phyloP scores from a whole-genome alignment of 2,797 vertebrate species.

The Schizopygopsis malacanthus region DNA sequence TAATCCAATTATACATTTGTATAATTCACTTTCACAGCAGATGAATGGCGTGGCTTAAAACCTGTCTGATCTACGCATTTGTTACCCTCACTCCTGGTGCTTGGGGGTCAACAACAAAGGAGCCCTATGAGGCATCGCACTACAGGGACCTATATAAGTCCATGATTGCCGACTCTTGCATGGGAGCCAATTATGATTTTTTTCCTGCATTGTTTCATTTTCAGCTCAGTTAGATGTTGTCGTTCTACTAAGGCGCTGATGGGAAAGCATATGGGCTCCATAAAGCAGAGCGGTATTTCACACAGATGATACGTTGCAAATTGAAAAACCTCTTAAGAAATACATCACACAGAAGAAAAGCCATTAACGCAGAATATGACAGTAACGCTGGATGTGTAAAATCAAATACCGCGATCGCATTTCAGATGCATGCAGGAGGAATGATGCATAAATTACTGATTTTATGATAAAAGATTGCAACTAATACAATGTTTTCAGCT shows the following conservation, averaged over 20 bases:
- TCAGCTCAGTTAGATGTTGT: constrained; percentile 73
- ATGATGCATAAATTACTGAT: constrained; percentile 37
- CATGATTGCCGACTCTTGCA: constrained; percentile 69
- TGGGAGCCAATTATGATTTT: constrained; percentile 70
- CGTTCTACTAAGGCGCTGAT: constrained; percentile 62
- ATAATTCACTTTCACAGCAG: not conserved
- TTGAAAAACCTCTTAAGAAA: constrained; percentile 35
- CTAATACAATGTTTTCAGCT: constrained; percentile 24
- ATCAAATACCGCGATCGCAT: constrained; percentile 30
- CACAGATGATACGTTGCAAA: constrained; percentile 34
- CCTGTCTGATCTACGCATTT: not conserved
- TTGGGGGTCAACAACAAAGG: constrained; percentile 49
- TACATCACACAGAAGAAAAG: constrained; percentile 14
- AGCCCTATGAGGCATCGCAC: constrained; percentile 50
- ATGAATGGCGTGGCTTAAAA: constrained; percentile 3
- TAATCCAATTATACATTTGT: not conserved
- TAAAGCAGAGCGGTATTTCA: constrained; percentile 58
- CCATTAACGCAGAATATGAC: constrained; percentile 38
- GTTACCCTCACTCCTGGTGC: not conserved
- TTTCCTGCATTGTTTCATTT: constrained; percentile 74
- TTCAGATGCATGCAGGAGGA: constrained; percentile 25
- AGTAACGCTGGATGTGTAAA: constrained; percentile 46
- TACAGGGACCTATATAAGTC: constrained; percentile 68
- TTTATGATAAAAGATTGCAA: constrained; percentile 38
- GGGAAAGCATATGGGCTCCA: constrained; percentile 70